A percentile compares a stretch with the other conserved stretches of the same genome.
These are phyloP conservation scores for Dryococelus australis DNA, from an alignment of 2,888 invertebrate genomes.

Conservation along the genomic window DNA sequence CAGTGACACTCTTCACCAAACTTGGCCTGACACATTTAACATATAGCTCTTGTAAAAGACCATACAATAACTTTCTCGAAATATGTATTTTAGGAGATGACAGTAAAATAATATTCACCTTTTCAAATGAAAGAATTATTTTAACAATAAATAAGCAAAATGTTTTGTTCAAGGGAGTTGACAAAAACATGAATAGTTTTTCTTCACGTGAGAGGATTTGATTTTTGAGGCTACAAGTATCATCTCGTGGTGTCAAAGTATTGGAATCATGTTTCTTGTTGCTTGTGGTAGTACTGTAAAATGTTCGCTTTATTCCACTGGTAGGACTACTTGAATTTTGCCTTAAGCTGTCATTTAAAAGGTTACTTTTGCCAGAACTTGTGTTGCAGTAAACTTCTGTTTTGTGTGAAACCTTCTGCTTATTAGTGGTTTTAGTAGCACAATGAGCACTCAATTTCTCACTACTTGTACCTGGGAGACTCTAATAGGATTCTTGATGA, in stretches of 20 bases:
- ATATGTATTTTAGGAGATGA: neutral
- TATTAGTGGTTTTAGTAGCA: neutral
- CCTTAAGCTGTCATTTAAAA: neutral
- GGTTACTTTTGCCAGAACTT: neutral
- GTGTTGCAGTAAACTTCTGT: neutral
- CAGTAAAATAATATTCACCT: neutral
- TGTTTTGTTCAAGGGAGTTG: neutral
- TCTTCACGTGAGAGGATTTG: neutral
- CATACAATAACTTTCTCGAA: neutral
- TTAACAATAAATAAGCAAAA: neutral
- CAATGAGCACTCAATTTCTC: neutral
- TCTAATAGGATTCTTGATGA: no score
- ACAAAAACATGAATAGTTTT: slow-evolving; percentile 11
- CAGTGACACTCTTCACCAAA: neutral
- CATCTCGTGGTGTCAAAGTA: neutral
- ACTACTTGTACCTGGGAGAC: no score
- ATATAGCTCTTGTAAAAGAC: neutral
- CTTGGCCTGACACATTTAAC: neutral
- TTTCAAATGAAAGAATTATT: neutral
- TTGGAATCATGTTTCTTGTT: neutral
- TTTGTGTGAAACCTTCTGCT: neutral
- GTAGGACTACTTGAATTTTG: neutral
- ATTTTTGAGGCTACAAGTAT: neutral
- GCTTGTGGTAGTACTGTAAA: neutral
- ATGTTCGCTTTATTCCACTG: neutral